Percentiles rank a stretch among this genome's conserved stretches.
These are phyloP conservation scores for Platyrinchus mystaceus DNA, from an alignment of 2,797 vertebrate genomes.

Conservation along the genomic window DNA sequence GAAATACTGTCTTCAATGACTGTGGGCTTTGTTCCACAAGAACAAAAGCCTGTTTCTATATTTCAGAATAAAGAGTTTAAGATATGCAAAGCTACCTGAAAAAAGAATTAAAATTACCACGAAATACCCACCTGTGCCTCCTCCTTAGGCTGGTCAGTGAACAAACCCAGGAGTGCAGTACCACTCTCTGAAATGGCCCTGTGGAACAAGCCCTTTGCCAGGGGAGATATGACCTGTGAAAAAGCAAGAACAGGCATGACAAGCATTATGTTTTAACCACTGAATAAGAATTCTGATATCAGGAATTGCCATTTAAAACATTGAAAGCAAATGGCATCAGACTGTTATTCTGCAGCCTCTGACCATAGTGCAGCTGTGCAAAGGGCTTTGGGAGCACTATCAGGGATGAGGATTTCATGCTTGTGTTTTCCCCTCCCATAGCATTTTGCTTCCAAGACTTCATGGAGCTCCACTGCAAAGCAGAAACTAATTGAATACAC, in stretches of 20 bases:
- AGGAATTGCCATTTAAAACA: neutral
- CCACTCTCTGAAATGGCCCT: slow-evolving; percentile 87
- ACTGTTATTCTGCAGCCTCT: neutral
- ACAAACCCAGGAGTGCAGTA: slow-evolving; percentile 31
- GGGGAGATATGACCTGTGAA: slow-evolving; percentile 81
- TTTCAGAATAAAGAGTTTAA: neutral
- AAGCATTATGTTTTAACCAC: neutral
- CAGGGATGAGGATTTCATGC: neutral
- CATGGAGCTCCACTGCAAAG: neutral
- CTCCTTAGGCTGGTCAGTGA: neutral
- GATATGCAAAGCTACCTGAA: neutral
- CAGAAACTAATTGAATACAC: rapidly evolving
- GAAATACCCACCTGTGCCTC: slow-evolving; percentile 24
- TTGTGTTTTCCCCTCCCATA: neutral
- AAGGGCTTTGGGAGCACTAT: neutral
- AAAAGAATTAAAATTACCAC: neutral
- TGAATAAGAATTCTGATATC: neutral
- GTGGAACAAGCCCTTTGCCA: slow-evolving; percentile 83
- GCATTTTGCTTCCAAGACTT: neutral
- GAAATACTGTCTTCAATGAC: neutral
- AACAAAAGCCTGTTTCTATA: neutral
- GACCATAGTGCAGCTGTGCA: neutral
- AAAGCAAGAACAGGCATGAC: neutral
- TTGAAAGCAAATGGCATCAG: neutral
- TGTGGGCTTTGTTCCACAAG: neutral